Conservation (phyloP, 35 echinoderm and acorn worm genomes). For the Ophiothrix spiculata region DNA sequence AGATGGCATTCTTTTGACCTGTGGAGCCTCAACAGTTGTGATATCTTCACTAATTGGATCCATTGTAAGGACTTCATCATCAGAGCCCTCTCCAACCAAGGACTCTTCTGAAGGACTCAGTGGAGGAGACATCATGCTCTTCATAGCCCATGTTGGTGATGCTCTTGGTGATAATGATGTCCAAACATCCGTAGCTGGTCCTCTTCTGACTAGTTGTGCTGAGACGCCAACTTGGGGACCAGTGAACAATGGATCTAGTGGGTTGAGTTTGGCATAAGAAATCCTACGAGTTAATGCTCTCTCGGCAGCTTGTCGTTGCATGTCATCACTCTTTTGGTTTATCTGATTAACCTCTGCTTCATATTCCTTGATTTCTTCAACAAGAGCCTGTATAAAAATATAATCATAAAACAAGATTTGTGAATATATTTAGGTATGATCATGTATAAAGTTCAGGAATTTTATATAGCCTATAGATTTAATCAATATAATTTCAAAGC, state of each 20-base stretch:
- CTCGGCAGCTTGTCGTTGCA: slow-evolving; percentile 50
- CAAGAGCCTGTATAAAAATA: slow-evolving; percentile 48
- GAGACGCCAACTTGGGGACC: slow-evolving; percentile 57
- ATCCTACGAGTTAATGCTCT: slow-evolving; percentile 34
- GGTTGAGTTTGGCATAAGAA: slow-evolving; percentile 55
- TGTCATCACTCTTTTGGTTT: slow-evolving; percentile 60
- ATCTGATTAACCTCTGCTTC: slow-evolving; percentile 65
- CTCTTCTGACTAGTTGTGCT: slow-evolving; percentile 47
- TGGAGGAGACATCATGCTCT: background rate
- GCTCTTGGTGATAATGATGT: slow-evolving; percentile 41
- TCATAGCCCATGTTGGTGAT: background rate
- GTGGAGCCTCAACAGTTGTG: background rate
- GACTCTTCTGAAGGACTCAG: slow-evolving; percentile 21
- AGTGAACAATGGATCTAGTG: slow-evolving; percentile 20
- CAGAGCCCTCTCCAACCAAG: background rate
- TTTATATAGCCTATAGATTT: no score
- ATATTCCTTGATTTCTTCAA: slow-evolving; percentile 62
- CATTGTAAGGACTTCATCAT: background rate
- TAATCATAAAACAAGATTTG: background rate
- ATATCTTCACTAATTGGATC: background rate
- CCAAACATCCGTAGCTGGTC: slow-evolving; percentile 24
- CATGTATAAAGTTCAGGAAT: background rate
- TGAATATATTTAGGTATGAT: background rate
- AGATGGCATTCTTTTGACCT: background rate
- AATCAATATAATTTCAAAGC: no score